These are phyloP conservation scores for Aurelia aurita DNA, from an alignment of 30 jellyfish, hydroid and myxozoan genomes.

Conservation along the genomic window DNA sequence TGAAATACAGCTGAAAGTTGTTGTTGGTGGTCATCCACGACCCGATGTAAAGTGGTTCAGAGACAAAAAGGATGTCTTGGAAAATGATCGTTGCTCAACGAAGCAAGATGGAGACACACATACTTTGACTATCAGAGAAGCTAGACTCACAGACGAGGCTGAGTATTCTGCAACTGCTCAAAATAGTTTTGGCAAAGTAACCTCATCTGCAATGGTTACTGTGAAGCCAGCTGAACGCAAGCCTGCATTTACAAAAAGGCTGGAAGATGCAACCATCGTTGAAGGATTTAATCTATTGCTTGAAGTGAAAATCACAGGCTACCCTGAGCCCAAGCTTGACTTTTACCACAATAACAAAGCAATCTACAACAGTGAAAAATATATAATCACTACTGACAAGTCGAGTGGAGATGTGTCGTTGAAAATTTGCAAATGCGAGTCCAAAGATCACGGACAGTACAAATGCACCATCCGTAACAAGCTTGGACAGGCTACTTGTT, in stretches of 20 bases:
- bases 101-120: conserved; percentile 20
- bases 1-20: conserved; percentile 41
- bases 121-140: conserved; percentile 44
- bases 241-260: conserved; percentile 70
- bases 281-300: conserved; percentile 67
- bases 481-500: conserved; percentile 78
- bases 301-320: conserved; percentile 75
- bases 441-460: conserved; percentile 81
- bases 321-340: conserved; percentile 87
- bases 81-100: conserved; percentile 42
- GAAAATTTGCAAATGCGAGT: conserved; percentile 39
- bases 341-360: conserved; percentile 81
- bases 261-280: conserved; percentile 62
- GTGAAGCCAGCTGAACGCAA: conserved; percentile 50
- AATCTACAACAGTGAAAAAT: conserved; percentile 52
- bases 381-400: conserved; percentile 6
- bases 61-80: conserved; percentile 72
- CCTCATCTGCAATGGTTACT: conserved; percentile 71
- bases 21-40: conserved; percentile 64
- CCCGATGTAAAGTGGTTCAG: conserved; percentile 79
- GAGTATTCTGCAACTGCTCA: conserved; percentile 78
- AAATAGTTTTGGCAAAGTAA: conserved; percentile 64
- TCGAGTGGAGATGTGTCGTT: conserved; percentile 45
- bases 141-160: conserved; percentile 81
- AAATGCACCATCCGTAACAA: conserved; percentile 83